Percentiles rank a stretch among this genome's conserved stretches.
phyloP scores from a whole-genome alignment of 2,113 vertebrate genomes.

The Miniopterus natalensis region DNA sequence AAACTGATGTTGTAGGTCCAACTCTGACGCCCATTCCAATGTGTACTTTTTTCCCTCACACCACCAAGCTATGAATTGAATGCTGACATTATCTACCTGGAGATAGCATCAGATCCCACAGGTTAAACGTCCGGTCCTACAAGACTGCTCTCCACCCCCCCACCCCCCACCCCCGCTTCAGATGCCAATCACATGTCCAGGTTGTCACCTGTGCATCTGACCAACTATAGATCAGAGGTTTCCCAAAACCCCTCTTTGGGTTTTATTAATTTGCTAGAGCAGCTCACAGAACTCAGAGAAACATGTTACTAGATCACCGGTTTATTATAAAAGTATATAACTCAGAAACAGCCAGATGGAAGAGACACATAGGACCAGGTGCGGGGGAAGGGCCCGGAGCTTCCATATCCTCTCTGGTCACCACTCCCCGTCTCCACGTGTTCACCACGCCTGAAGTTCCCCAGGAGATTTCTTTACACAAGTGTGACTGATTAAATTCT shows the following conservation, averaged over 20 bases:
- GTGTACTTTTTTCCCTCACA: neutral
- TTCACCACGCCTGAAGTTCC: neutral
- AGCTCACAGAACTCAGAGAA: neutral
- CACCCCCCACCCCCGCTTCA: too few species aligned
- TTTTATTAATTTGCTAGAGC: neutral
- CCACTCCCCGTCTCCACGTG: neutral
- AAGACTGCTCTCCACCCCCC: neutral
- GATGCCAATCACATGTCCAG: neutral
- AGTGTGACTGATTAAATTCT: neutral
- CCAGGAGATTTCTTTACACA: neutral
- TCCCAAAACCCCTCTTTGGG: neutral
- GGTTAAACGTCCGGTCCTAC: neutral
- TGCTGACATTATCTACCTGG: neutral
- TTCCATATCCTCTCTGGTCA: neutral
- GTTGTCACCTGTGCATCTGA: neutral
- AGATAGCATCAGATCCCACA: neutral
- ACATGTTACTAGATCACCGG: neutral
- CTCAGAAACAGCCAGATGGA: neutral
- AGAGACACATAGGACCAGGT: neutral
- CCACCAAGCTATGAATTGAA: neutral
- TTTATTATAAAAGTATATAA: neutral
- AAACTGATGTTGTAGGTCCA: neutral
- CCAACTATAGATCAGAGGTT: neutral
- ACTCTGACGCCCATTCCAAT: neutral
- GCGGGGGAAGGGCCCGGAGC: neutral